phyloP scores from a whole-genome alignment of 2,113 vertebrate genomes.

The Apodemus sylvaticus region DNA sequence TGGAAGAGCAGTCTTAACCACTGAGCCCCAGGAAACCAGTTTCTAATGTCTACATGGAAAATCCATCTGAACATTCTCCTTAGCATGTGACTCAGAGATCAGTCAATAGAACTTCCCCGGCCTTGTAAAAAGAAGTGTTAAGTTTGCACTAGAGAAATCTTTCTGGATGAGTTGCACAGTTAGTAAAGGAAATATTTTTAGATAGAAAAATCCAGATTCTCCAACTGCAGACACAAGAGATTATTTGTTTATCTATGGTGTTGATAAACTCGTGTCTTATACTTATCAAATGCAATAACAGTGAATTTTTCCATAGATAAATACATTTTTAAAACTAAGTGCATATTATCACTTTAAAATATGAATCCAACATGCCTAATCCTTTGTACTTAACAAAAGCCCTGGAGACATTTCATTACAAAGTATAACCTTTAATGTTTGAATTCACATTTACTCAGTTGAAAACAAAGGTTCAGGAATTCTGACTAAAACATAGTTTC shows the following conservation, averaged over 20 bases:
- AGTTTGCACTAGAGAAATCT: not conserved
- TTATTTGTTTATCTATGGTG: slow-evolving; percentile 8
- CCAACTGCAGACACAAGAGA: slow-evolving; percentile 28
- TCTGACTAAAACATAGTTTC: not conserved
- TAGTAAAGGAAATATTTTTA: slow-evolving; percentile 25
- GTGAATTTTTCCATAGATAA: slow-evolving; percentile 17
- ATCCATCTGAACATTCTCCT: slow-evolving; percentile 25
- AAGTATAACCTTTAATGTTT: slow-evolving; percentile 25
- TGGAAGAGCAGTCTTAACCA: too few species aligned
- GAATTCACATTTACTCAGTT: slow-evolving; percentile 44
- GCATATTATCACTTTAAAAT: slow-evolving; percentile 12
- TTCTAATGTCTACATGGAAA: not conserved
- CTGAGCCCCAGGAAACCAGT: not conserved
- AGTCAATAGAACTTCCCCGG: not conserved
- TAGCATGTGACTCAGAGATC: not conserved
- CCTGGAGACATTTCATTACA: not conserved
- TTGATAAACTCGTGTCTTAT: slow-evolving; percentile 8
- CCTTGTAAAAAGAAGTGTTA: not conserved
- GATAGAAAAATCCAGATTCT: not conserved
- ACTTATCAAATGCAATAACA: not conserved
- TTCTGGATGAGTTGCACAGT: slow-evolving; percentile 24
- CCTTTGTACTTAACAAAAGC: slow-evolving; percentile 15
- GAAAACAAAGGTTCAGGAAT: slow-evolving; percentile 18
- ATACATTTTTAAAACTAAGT: slow-evolving; percentile 18
- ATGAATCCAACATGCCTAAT: not conserved